Evolutionary conservation across 2,113 vertebrate species (phyloP).

Genomic region (Psittacara wagleri): DNA sequence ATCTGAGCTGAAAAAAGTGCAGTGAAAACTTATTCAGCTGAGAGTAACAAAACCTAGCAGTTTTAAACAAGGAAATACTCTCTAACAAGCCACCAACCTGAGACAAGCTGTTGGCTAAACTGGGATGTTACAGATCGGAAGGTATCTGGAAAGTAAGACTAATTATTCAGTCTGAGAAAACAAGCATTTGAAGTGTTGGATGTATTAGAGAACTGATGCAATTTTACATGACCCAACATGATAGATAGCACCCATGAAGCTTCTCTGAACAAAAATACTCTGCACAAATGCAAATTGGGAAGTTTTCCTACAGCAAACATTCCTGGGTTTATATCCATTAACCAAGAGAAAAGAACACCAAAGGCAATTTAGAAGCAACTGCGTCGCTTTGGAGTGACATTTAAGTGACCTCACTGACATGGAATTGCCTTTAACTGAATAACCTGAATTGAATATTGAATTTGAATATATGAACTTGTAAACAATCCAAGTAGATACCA

Average conservation of each 20-base stretch:
- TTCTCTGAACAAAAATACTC: background rate
- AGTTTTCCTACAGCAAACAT: background rate
- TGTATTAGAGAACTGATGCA: background rate
- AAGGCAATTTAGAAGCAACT: background rate
- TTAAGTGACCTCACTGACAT: background rate
- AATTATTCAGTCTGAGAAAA: background rate
- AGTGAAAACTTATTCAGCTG: background rate
- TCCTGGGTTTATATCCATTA: background rate
- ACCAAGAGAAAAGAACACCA: background rate
- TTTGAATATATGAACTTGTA: background rate
- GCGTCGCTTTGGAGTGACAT: background rate
- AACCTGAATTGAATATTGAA: background rate
- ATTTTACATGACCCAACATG: background rate
- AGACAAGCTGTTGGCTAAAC: background rate
- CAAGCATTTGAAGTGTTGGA: background rate
- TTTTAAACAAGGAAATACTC: background rate
- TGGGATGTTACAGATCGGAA: background rate
- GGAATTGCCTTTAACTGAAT: background rate
- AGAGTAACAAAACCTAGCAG: background rate
- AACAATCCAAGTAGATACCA: background rate
- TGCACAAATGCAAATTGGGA: background rate
- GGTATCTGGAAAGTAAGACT: background rate
- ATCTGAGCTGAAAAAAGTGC: background rate
- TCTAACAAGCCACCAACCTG: background rate
- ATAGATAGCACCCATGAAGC: background rate